A percentile compares a stretch with the other conserved stretches of the same genome.
Evolutionary conservation across 2,888 invertebrate genomes (phyloP).

Genomic region (Drosophila histrio): DNA sequence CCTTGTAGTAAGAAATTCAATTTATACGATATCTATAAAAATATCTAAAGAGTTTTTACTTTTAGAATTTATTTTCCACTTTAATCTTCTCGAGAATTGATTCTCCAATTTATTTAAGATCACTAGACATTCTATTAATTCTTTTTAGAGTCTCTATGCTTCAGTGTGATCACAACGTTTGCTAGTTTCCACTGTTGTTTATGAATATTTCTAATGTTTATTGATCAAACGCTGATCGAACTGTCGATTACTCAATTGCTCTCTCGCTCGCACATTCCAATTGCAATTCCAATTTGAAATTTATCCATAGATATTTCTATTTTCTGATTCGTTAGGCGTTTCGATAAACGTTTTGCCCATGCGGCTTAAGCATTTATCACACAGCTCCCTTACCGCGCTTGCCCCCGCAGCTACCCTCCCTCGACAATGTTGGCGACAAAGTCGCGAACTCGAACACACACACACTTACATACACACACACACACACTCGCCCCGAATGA

Average conservation of each 20-base stretch:
- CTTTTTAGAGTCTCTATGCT: not conserved
- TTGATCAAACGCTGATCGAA: slow-evolving; percentile 30
- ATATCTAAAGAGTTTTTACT: too few relatives aligned
- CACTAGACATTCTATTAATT: not conserved
- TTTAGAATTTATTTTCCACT: too few relatives aligned
- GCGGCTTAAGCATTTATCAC: slow-evolving; percentile 64
- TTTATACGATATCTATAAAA: too few relatives aligned
- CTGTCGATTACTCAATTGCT: slow-evolving; percentile 17
- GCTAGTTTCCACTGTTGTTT: not conserved
- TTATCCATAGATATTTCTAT: slow-evolving; percentile 15
- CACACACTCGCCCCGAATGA: slow-evolving; percentile 57
- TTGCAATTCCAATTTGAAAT: slow-evolving; percentile 43
- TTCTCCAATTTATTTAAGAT: too few relatives aligned
- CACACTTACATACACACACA: slow-evolving; percentile 24
- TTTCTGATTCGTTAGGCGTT: slow-evolving; percentile 64
- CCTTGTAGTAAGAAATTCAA: too few relatives aligned
- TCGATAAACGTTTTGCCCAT: slow-evolving; percentile 66
- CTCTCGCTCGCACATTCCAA: slow-evolving; percentile 40
- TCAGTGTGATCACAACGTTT: not conserved
- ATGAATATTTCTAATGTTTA: slow-evolving; percentile 56
- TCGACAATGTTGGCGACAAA: slow-evolving; percentile 51
- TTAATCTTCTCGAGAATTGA: too few relatives aligned
- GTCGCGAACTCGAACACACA: slow-evolving; percentile 61
- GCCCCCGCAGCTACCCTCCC: not conserved
- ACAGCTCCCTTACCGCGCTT: slow-evolving; percentile 9